Percentiles rank a stretch among this genome's conserved stretches.
Evolutionary conservation across 2,113 vertebrate species (phyloP).

Genomic region (Edolisoma coerulescens): DNA sequence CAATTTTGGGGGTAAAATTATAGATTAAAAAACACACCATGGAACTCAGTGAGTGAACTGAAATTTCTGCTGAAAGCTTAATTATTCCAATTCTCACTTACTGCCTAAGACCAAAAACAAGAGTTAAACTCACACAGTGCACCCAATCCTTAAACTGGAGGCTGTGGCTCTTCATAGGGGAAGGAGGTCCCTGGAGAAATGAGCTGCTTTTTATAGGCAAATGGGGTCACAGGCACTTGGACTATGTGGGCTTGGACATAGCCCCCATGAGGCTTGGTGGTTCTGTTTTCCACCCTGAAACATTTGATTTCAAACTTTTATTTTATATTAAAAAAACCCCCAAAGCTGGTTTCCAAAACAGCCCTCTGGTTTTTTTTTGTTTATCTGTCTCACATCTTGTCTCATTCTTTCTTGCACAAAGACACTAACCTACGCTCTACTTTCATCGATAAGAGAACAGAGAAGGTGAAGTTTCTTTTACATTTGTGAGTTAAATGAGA

Average conservation of each 20-base stretch:
- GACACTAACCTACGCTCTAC: background rate
- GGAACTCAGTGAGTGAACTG: background rate
- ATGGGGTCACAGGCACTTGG: background rate
- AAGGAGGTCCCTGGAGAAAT: background rate
- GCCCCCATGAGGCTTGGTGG: background rate
- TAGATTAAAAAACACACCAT: background rate
- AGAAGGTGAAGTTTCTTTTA: background rate
- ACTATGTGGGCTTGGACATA: background rate
- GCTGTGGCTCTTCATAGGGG: background rate
- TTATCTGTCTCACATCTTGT: background rate
- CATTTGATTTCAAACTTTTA: background rate
- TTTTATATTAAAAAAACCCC: fast-evolving
- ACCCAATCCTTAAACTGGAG: background rate
- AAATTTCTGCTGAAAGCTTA: background rate
- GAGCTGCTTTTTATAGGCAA: background rate
- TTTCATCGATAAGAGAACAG: background rate
- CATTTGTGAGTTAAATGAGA: conserved; percentile 1
- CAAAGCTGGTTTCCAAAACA: background rate
- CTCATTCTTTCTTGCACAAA: background rate
- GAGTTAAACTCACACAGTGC: background rate
- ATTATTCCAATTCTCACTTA: background rate
- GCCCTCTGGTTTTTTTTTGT: background rate
- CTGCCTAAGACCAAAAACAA: background rate
- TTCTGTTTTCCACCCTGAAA: background rate
- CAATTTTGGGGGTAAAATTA: background rate